These are phyloP conservation scores for Diploscapter pachys DNA, from an alignment of 1,140 invertebrate species.

Conservation along the genomic window DNA sequence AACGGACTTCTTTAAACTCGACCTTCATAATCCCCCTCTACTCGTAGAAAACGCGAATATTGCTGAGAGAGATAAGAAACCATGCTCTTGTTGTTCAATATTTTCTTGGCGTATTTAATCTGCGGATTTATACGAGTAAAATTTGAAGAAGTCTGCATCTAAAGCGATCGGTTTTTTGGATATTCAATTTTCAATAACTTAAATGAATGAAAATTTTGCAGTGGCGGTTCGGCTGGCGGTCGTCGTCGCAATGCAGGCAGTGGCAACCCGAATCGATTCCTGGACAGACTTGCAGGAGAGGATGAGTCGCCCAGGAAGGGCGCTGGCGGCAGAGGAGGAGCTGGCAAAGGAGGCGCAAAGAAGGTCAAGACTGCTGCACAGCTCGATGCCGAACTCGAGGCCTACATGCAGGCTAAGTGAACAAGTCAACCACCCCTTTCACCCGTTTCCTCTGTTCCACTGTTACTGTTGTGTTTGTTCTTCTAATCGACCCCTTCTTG, in stretches of 20 bases:
- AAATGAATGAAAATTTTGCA: background rate
- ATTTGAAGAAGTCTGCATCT: background rate
- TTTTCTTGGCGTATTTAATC: too few species aligned
- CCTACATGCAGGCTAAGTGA: conserved; percentile 31
- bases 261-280: conserved; percentile 5
- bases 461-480: too few species aligned
- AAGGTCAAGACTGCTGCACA: conserved; percentile 32
- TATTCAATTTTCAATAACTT: background rate
- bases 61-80: too few species aligned
- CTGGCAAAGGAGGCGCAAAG: conserved; percentile 29
- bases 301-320: conserved; percentile 8
- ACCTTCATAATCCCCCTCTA: too few species aligned
- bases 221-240: too few species aligned
- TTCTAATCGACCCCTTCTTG: too few species aligned
- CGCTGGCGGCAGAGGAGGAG: conserved; percentile 10
- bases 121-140: too few species aligned
- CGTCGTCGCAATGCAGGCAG: background rate
- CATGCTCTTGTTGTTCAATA: too few species aligned
- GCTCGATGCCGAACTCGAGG: conserved; percentile 34
- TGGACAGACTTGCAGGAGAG: conserved; percentile 14
- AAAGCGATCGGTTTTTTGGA: background rate
- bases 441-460: too few species aligned
- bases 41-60: too few species aligned
- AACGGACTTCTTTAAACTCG: too few species aligned
- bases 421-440: background rate